Percentiles rank a stretch among this genome's conserved stretches.
phyloP scores from a whole-genome alignment of 2,888 invertebrate genomes.

The Ditylenchus weischeri region DNA sequence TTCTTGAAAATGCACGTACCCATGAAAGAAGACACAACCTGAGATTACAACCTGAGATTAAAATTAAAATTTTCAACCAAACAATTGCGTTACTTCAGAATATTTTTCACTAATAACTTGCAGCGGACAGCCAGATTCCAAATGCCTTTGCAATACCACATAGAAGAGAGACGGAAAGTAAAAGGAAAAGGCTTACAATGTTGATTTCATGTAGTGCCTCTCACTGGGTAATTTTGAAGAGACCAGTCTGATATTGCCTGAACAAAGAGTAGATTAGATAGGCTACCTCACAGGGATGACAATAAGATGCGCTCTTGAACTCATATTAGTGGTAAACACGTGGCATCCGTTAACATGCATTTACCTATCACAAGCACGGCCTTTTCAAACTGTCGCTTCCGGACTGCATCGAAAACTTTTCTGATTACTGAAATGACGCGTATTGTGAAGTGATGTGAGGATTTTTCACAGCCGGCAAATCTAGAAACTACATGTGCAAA shows the following conservation, averaged over 20 bases:
- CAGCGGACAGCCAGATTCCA: neutral
- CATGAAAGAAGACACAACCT: neutral
- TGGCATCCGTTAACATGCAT: neutral
- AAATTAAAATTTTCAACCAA: neutral
- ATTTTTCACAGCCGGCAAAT: neutral
- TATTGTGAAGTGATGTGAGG: neutral
- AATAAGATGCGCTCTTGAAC: neutral
- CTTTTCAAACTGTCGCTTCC: neutral
- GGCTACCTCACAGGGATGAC: neutral
- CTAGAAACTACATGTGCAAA: neutral
- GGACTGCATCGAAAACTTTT: neutral
- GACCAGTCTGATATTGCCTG: neutral
- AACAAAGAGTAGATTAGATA: neutral
- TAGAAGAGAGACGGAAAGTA: neutral
- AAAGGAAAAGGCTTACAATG: constrained; percentile 1
- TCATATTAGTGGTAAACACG: neutral
- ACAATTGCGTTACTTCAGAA: neutral
- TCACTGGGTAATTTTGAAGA: neutral
- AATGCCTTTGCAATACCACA: neutral
- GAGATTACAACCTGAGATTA: neutral
- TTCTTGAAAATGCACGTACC: neutral
- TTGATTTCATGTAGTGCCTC: neutral
- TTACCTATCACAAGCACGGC: neutral
- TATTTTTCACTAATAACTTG: neutral
- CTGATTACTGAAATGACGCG: constrained; percentile 1